These are phyloP conservation scores for Hirtodrosophila histrioides DNA, from an alignment of 2,888 invertebrate species.

Conservation along the genomic window DNA sequence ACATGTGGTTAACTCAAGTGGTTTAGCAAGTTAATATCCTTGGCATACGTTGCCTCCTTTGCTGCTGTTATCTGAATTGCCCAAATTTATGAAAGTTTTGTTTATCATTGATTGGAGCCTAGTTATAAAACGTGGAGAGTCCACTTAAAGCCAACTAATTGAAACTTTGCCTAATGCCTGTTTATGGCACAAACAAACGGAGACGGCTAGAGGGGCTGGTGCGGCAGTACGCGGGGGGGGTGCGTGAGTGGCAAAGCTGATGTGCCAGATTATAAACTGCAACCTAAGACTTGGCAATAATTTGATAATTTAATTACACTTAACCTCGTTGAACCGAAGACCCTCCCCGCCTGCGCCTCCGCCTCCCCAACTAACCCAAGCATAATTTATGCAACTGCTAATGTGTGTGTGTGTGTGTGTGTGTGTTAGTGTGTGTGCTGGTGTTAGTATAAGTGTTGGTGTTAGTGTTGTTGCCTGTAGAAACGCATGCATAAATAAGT, in stretches of 20 bases:
- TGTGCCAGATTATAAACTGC: constrained; percentile 75
- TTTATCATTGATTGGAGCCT: constrained; percentile 24
- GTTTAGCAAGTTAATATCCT: constrained; percentile 16
- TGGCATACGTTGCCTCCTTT: neutral
- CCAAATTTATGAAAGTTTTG: constrained; percentile 29
- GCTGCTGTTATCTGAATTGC: neutral
- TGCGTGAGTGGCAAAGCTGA: constrained; percentile 21
- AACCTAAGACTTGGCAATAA: constrained; percentile 79
- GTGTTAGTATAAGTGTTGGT: constrained; percentile 16
- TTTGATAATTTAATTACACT: constrained; percentile 80
- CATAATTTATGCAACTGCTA: constrained; percentile 74
- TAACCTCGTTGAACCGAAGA: constrained; percentile 71
- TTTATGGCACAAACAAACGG: constrained; percentile 56
- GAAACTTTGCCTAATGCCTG: constrained; percentile 67
- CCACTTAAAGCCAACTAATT: constrained; percentile 70
- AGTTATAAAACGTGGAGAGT: constrained; percentile 24
- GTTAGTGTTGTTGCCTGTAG: constrained; percentile 52
- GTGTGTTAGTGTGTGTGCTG: constrained; percentile 12
- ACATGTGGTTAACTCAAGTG: constrained; percentile 44
- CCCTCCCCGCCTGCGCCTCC: neutral
- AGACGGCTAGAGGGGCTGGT: neutral
- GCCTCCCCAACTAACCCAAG: constrained; percentile 6
- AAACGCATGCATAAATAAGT: constrained; percentile 79
- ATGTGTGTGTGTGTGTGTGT: constrained; percentile 31
- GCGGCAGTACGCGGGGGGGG: neutral